Evolutionary conservation across 2,888 invertebrate genomes (phyloP).

Genomic region (Phoenoteleia sp.): DNA sequence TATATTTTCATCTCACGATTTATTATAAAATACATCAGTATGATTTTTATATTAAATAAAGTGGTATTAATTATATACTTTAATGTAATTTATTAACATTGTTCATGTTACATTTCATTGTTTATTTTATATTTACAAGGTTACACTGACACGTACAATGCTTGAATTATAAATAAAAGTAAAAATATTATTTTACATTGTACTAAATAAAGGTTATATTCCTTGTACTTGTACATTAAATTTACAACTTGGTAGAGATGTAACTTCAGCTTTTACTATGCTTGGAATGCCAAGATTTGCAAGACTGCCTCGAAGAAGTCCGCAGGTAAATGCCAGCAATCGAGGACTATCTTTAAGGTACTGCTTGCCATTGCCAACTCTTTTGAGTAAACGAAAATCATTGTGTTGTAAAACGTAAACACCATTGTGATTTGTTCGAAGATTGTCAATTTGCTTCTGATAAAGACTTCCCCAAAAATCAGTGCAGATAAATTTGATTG

Average conservation of each 20-base stretch:
- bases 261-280: conserved; percentile 98
- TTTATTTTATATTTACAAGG: no score
- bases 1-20: background rate
- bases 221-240: conserved; percentile 96
- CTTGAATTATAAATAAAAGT: no score
- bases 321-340: conserved; percentile 98
- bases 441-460: conserved; percentile 99
- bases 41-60: background rate
- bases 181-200: no score
- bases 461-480: conserved; percentile 99
- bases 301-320: conserved; percentile 97
- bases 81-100: background rate
- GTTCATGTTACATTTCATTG: background rate
- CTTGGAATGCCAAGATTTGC: conserved; percentile 98
- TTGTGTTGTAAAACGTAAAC: conserved; percentile 99
- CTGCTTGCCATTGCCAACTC: conserved; percentile 93
- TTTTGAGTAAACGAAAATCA: conserved; percentile 95
- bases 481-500: conserved; percentile 99
- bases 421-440: conserved; percentile 99
- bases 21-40: background rate
- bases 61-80: background rate
- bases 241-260: conserved; percentile 96
- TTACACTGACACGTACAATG: no score
- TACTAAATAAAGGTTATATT: conserved; percentile 77
- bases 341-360: conserved; percentile 97